A percentile compares a stretch with the other conserved stretches of the same genome.
Conservation (phyloP, 2,113 vertebrate species). For the Cottus gobio region DNA sequence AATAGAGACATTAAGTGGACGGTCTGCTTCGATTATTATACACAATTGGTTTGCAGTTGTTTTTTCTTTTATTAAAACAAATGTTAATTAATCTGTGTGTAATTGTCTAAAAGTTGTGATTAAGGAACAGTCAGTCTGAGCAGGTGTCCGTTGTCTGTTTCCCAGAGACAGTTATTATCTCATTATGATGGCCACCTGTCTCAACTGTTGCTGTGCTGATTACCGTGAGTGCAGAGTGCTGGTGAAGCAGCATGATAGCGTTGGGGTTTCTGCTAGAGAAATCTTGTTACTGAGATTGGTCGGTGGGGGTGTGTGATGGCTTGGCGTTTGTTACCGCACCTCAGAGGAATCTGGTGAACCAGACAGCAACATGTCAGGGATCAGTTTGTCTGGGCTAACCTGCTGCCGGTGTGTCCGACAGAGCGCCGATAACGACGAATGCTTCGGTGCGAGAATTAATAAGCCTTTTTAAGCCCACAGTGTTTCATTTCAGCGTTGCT, state of each 20-base stretch:
- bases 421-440: not conserved
- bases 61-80: not conserved
- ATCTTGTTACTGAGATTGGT: constrained; percentile 21
- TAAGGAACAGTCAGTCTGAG: not conserved
- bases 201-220: not conserved
- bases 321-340: constrained; percentile 51
- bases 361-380: constrained; percentile 56
- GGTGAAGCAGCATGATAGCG: constrained; percentile 34
- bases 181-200: constrained; percentile 18
- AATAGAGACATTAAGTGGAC: not conserved
- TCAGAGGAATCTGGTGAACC: constrained; percentile 54
- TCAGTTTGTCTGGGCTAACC: constrained; percentile 48
- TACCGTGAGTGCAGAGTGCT: constrained; percentile 21
- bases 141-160: not conserved
- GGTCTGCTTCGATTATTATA: not conserved
- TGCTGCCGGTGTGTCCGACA: constrained; percentile 30
- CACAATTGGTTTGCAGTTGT: no score
- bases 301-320: constrained; percentile 24
- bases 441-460: not conserved
- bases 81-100: not conserved
- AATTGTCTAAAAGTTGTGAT: not conserved
- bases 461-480: not conserved
- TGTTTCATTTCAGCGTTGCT: not conserved
- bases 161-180: not conserved
- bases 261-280: constrained; percentile 31